Conservation (phyloP, 2,888 invertebrate species). For the Drosophila planitibia region DNA sequence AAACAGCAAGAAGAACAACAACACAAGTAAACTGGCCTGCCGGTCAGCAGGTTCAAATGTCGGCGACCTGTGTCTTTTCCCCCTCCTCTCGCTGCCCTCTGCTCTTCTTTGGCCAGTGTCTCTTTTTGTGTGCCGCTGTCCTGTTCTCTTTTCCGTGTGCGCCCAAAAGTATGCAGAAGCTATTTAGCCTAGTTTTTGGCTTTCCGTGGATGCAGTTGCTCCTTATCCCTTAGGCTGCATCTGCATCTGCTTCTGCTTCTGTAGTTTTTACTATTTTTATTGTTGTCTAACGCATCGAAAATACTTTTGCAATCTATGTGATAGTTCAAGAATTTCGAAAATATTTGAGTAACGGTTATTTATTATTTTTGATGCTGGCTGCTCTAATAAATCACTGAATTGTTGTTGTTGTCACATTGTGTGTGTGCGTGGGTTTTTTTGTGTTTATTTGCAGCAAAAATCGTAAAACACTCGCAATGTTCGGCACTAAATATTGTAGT, state of each 20-base stretch:
- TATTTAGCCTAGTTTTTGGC: conserved; percentile 72
- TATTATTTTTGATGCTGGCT: conserved; percentile 4
- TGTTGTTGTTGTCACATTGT: conserved; percentile 10
- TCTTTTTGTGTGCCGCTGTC: conserved; percentile 12
- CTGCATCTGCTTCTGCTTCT: conserved; percentile 12
- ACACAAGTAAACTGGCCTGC: conserved; percentile 31
- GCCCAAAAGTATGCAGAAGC: conserved; percentile 70
- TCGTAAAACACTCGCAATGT: conserved; percentile 62
- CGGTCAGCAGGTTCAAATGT: conserved; percentile 75
- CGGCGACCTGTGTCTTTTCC: conserved; percentile 70
- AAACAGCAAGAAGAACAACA: conserved; percentile 19
- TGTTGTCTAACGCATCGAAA: conserved; percentile 13
- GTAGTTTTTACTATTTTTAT: conserved; percentile 8
- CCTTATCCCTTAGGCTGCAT: conserved; percentile 4
- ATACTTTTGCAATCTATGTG: conserved; percentile 12
- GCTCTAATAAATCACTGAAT: not conserved
- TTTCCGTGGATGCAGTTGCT: conserved; percentile 26
- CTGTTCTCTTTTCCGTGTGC: conserved; percentile 31
- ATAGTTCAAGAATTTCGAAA: not conserved
- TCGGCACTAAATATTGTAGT: conserved; percentile 72
- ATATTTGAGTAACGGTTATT: not conserved
- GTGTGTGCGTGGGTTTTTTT: conserved; percentile 10
- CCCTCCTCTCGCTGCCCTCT: not conserved
- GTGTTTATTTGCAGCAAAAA: conserved; percentile 58
- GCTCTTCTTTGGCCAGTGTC: conserved; percentile 1